A percentile compares a stretch with the other conserved stretches of the same genome.
Conservation (phyloP, 2,113 vertebrate genomes). For the Clupea harengus region DNA sequence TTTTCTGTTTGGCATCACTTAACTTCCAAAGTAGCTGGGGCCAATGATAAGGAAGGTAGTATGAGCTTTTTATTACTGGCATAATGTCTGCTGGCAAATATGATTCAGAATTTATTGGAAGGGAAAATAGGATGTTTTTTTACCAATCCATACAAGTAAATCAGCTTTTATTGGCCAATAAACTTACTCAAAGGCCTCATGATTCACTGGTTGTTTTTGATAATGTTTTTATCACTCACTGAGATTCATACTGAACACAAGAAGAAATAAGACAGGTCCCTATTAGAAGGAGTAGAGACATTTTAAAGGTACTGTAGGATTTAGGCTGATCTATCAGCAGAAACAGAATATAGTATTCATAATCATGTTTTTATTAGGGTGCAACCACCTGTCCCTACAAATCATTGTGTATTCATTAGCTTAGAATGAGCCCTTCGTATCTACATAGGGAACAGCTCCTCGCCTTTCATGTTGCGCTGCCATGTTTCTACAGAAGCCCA, state of each 20-base stretch:
- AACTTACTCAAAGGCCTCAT: neutral
- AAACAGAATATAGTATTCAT: too few relatives aligned
- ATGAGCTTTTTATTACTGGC: conserved; percentile 23
- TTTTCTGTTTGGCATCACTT: neutral
- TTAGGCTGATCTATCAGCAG: too few relatives aligned
- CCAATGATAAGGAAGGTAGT: neutral
- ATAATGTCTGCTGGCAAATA: conserved; percentile 24
- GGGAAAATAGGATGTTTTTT: neutral
- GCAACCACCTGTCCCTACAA: too few relatives aligned
- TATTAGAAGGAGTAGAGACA: neutral
- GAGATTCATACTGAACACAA: conserved; percentile 28
- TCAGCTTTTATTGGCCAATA: conserved; percentile 30
- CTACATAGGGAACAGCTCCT: too few relatives aligned
- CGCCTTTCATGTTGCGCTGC: too few relatives aligned
- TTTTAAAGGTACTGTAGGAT: too few relatives aligned
- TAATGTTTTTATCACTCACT: neutral
- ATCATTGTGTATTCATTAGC: too few relatives aligned
- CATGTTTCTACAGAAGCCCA: too few relatives aligned
- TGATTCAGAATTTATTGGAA: conserved; percentile 1
- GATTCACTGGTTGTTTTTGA: neutral
- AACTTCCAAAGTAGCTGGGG: neutral
- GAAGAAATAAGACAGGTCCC: neutral
- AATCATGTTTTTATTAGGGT: too few relatives aligned
- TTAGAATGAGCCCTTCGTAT: too few relatives aligned
- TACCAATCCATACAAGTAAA: neutral